Conservation (phyloP, 2,888 invertebrate genomes). For the Cerastoderma edule region DNA sequence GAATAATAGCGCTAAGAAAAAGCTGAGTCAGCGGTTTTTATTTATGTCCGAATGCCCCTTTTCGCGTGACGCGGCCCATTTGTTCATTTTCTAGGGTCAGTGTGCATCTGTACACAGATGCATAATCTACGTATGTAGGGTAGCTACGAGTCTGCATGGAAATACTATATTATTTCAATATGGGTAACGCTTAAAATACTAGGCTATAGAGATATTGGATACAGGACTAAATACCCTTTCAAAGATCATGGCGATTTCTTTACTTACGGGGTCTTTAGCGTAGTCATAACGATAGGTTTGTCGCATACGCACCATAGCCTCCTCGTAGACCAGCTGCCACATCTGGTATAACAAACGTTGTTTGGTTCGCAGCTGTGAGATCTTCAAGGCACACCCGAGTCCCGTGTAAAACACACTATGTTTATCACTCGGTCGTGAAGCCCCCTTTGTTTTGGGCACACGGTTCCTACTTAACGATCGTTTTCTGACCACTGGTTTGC, state of each 20-base stretch:
- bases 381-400: constrained; percentile 40
- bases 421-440: background rate
- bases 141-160: no score
- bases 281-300: constrained; percentile 14
- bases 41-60: no score
- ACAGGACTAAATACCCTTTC: no score
- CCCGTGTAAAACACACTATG: constrained; percentile 17
- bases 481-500: constrained; percentile 11
- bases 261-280: constrained; percentile 16
- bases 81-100: no score
- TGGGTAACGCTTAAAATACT: no score
- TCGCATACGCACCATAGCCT: constrained; percentile 30
- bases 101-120: no score
- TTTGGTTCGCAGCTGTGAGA: constrained; percentile 38
- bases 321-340: constrained; percentile 45
- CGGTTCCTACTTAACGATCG: background rate
- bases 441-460: background rate
- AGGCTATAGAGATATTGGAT: no score
- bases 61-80: no score
- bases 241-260: background rate
- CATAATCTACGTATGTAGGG: no score
- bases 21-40: no score
- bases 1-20: no score
- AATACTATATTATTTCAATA: no score
- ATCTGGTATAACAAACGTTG: constrained; percentile 45